Evolutionary conservation across 1,140 invertebrate genomes (phyloP), one percentile per base, ranked within the genome.

Genomic region (Bombus waltoni): DNA sequence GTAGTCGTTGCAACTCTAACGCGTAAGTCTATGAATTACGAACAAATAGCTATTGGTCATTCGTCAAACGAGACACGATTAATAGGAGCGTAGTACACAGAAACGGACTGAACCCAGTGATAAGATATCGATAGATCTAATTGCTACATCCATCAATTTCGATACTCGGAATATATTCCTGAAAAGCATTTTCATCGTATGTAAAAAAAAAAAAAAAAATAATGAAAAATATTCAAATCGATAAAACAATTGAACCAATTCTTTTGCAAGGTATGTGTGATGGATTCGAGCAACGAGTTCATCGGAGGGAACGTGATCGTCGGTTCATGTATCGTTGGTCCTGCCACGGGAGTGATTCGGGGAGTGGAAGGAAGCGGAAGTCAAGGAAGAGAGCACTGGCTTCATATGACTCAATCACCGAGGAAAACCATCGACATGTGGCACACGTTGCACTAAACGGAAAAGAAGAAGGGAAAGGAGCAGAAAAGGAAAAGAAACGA

Each of bases 371-470:
- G 84, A 38, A 87, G 87, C 25, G 82, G 81, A 10, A 94, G 90
- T 85, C 92, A 92, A 28, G 93, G 94, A 85, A 92, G 96, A 83
- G 96, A 97, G 73, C 98, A 98, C 94, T 98, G 98, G 98, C 96
- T 96, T 78, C 96, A 97, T 87, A 98, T 98, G 97, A 96, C 96
- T 22, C 97, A 97, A 86, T 97, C 97, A 92, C 97, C 97, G n/a
- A 96, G 97, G 86, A 98, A 98, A 93, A 96, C 97, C 11, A 96
- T 98, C 88, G 97, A 97, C 79, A 98, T 97, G 96, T 98, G 98
- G 98, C 98, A 98, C 94, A 97, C 96, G 42, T 95, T 98, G 78
- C 94, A 94, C 47, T 91, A 90, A 81, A 83, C 44, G 28, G 32
- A 76, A 35, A 44, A 28, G 53, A 74, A 73, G 71, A 65, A 35